Evolutionary conservation across 2,888 invertebrate genomes (phyloP).

Genomic region (Rhingia rostrata): DNA sequence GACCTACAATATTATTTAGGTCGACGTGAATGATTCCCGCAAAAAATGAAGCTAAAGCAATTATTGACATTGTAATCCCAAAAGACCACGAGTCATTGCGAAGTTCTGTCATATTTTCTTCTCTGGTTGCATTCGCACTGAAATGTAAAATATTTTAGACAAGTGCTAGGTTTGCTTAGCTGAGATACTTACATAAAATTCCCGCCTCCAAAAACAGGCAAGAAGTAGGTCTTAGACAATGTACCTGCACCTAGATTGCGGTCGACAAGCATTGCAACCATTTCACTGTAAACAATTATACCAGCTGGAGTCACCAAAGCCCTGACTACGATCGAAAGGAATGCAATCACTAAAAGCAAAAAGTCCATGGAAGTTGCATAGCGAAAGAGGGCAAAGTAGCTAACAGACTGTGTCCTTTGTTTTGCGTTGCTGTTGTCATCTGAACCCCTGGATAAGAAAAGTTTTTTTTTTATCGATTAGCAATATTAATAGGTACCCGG

Average conservation of each 20-base stretch:
- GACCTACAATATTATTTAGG: conserved; percentile 86
- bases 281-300: conserved; percentile 88
- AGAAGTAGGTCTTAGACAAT: conserved; percentile 84
- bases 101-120: conserved; percentile 85
- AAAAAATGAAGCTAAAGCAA: conserved; percentile 85
- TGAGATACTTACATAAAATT: conserved; percentile 83
- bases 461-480: neutral
- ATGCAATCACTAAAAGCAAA: conserved; percentile 83
- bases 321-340: conserved; percentile 85
- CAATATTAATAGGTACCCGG: neutral
- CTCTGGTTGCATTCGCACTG: conserved; percentile 84
- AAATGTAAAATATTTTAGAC: neutral
- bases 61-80: conserved; percentile 85
- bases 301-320: conserved; percentile 86
- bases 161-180: neutral
- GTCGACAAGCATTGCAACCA: conserved; percentile 87
- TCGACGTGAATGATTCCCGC: conserved; percentile 86
- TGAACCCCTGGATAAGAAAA: conserved; percentile 25
- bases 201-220: conserved; percentile 87
- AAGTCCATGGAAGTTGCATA: conserved; percentile 86
- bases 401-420: conserved; percentile 67
- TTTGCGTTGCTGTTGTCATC: conserved; percentile 40
- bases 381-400: conserved; percentile 83
- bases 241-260: conserved; percentile 85
- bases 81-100: conserved; percentile 86